Conservation (phyloP, 2,113 vertebrate genomes). For the Oreotrochilus melanogaster region DNA sequence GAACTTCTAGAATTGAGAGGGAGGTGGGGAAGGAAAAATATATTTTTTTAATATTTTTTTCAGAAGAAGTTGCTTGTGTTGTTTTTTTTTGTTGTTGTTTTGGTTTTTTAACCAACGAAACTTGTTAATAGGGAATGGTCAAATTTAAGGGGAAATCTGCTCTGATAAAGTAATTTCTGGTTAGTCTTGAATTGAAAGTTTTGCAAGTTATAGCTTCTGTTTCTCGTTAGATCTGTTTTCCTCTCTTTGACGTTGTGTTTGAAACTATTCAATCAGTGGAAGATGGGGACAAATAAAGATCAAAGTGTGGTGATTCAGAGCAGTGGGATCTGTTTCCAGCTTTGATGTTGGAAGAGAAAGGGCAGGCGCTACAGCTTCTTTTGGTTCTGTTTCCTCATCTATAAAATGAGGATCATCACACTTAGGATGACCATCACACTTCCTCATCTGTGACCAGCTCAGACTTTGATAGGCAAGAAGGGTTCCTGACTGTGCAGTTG, state of each 20-base stretch:
- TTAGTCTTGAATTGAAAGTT: neutral
- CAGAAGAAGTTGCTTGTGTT: too few relatives aligned
- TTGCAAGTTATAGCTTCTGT: neutral
- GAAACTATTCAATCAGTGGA: neutral
- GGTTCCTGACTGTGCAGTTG: neutral
- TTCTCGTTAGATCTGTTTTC: neutral
- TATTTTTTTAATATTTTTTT: neutral
- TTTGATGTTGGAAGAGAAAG: neutral
- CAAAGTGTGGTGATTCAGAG: neutral
- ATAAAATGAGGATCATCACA: neutral
- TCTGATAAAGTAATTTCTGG: neutral
- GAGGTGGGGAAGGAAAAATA: neutral
- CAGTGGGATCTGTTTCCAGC: neutral
- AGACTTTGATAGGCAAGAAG: neutral
- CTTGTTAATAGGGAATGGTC: neutral
- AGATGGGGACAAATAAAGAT: neutral
- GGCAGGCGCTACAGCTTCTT: neutral
- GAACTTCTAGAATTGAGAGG: neutral
- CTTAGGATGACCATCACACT: neutral
- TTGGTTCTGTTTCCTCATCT: slow-evolving; percentile 9
- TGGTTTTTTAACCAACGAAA: too few relatives aligned
- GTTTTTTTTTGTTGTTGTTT: neutral
- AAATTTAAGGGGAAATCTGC: neutral
- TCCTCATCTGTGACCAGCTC: neutral
- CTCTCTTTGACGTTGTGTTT: neutral